phyloP scores from a whole-genome alignment of 2,113 vertebrate genomes.

The Platycercus adscitus region DNA sequence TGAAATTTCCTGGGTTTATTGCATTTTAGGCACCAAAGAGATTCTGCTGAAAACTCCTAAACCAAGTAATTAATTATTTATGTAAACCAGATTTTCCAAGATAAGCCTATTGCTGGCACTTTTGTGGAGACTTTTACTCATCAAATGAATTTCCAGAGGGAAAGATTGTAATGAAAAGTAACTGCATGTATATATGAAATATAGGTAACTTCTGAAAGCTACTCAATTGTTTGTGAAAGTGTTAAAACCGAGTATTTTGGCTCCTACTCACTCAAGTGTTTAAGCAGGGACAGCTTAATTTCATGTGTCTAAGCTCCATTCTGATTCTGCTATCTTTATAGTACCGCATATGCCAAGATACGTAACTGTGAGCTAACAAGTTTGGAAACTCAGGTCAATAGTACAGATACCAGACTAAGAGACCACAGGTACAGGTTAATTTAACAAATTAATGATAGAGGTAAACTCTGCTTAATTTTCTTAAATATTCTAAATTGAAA shows the following conservation, averaged over 20 bases:
- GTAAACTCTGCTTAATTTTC: not conserved
- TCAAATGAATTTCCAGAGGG: not conserved
- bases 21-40: not conserved
- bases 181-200: not conserved
- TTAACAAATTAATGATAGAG: not conserved
- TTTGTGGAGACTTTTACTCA: not conserved
- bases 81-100: not conserved
- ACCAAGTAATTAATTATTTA: not conserved
- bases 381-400: not conserved
- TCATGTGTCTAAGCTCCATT: rapidly evolving
- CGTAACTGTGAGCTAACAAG: not conserved
- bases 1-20: not conserved
- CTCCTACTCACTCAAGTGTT: not conserved
- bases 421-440: not conserved
- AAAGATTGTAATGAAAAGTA: not conserved
- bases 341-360: not conserved
- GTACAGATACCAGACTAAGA: not conserved
- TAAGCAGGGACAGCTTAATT: not conserved
- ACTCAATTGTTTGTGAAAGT: not conserved
- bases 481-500: not conserved
- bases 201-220: not conserved
- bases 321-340: not conserved
- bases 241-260: not conserved
- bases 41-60: not conserved
- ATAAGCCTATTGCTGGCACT: not conserved